Percentiles rank a stretch among this genome's conserved stretches.
These are phyloP conservation scores for Rhyzopertha dominica DNA, from an alignment of 1,140 invertebrate species.

Conservation along the genomic window DNA sequence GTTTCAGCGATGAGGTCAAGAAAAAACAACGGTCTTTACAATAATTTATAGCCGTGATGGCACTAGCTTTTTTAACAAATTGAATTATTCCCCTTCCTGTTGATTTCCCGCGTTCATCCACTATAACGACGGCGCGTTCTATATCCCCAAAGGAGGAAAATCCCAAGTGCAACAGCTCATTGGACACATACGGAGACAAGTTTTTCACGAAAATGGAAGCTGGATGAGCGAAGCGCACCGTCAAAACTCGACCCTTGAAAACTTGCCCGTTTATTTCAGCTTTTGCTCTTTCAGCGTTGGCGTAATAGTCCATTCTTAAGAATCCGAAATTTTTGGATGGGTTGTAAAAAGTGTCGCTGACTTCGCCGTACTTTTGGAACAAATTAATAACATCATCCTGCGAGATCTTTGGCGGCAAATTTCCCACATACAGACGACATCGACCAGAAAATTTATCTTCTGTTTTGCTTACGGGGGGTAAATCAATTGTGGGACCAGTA, in stretches of 20 bases:
- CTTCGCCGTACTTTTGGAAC: slow-evolving; percentile 77
- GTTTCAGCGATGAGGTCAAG: slow-evolving; percentile 77
- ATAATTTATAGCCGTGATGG: slow-evolving; percentile 75
- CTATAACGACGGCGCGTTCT: slow-evolving; percentile 87
- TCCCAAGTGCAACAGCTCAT: slow-evolving; percentile 86
- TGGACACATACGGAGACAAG: slow-evolving; percentile 83
- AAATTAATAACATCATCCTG: slow-evolving; percentile 82
- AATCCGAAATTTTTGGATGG: slow-evolving; percentile 95
- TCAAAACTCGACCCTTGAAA: slow-evolving; percentile 67
- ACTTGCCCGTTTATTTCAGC: slow-evolving; percentile 79
- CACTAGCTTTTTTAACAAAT: slow-evolving; percentile 83
- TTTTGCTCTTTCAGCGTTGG: slow-evolving; percentile 92
- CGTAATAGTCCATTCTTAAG: slow-evolving; percentile 87
- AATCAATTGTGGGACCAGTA: slow-evolving; percentile 5
- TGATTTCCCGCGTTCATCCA: slow-evolving; percentile 89
- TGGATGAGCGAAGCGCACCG: slow-evolving; percentile 91
- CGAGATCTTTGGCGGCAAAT: slow-evolving; percentile 76
- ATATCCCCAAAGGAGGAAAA: slow-evolving; percentile 90
- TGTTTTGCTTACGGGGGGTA: slow-evolving; percentile 1
- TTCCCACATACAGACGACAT: slow-evolving; percentile 89
- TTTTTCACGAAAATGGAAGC: slow-evolving; percentile 88
- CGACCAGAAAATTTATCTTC: slow-evolving; percentile 82
- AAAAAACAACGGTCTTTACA: slow-evolving; percentile 91
- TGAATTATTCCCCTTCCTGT: slow-evolving; percentile 93
- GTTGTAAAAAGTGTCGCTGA: slow-evolving; percentile 89